Evolutionary conservation across 2,113 vertebrate species (phyloP), one percentile per base, ranked within the genome.

Genomic region (Rhineura floridana): DNA sequence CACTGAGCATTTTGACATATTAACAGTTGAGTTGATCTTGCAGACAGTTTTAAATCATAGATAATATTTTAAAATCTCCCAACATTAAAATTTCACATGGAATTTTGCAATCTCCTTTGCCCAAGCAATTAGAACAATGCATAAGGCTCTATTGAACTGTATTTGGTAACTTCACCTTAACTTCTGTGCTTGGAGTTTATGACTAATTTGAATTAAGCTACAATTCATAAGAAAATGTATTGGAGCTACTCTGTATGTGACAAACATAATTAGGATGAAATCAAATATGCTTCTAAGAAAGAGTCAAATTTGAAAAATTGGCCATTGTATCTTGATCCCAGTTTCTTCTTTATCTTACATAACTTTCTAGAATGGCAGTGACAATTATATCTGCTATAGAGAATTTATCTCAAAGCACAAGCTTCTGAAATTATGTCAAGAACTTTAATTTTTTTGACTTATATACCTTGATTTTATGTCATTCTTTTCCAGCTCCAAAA

Each of bases 111-210:
- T 85, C 80, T 95, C 87, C 81, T 85, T 91, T 78, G 88, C 81
- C 85, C 93, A 92, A 75, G 90, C 84, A 88, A 87, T 87, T 87
- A 90, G 93, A 94, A 95, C 90, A 95, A 92, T 94, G 90, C 88
- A 93, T 88, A 88, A 92, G 78, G 91, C 86, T 93, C 95, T 88
- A 90, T 89, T 94, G 94, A 93, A 93, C 86, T 93, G 90, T 90
- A 93, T 94, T 95, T 95, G 91, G 90, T 95, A 89, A 94, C 91
- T 63, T 90, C 91, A 95, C 92, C 92, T 95, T 94, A 94, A 92
- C 88, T 94, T 93, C 91, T 95, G 94, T 91, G 93, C 93, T 95
- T 94, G 91, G 94, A 94, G 94, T 88, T 90, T 75, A 89, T 95
- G 94, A 96, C 86, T 95, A 93, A 94, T 85, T 91, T 84, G 91